phyloP scores from a whole-genome alignment of 2,888 invertebrate genomes.

The Limenitis camilla region DNA sequence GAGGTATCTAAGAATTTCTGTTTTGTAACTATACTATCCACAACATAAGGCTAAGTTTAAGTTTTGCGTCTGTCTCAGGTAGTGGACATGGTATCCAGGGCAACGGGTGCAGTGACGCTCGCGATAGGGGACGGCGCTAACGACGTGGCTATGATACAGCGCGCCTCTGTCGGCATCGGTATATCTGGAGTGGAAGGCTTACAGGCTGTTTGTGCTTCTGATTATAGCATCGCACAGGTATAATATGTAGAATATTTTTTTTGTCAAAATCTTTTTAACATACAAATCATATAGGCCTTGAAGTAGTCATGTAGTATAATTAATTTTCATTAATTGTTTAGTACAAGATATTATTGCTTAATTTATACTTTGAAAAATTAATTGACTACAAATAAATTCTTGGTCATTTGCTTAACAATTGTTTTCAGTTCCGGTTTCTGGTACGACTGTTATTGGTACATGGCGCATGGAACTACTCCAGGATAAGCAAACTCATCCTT shows the following conservation, averaged over 20 bases:
- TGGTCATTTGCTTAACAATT: too few species aligned
- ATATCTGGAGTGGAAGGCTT: slow-evolving; percentile 99
- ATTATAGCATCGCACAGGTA: slow-evolving; percentile 97
- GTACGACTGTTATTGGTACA: slow-evolving; percentile 94
- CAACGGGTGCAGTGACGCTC: slow-evolving; percentile 89
- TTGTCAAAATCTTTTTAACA: too few species aligned
- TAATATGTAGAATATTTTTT: too few species aligned
- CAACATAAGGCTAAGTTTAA: neutral
- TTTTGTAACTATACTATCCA: neutral
- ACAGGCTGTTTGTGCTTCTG: slow-evolving; percentile 98
- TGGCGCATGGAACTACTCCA: slow-evolving; percentile 98
- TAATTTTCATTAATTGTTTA: too few species aligned
- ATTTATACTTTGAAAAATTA: too few species aligned
- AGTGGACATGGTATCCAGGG: slow-evolving; percentile 86
- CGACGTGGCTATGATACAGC: slow-evolving; percentile 98
- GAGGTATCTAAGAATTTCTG: slow-evolving; percentile 68
- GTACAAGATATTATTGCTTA: too few species aligned
- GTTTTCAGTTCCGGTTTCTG: slow-evolving; percentile 90
- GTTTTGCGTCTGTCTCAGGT: slow-evolving; percentile 58
- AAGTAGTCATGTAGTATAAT: too few species aligned
- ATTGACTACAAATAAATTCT: too few species aligned
- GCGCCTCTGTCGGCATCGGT: slow-evolving; percentile 97
- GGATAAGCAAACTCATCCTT: slow-evolving; percentile 97
- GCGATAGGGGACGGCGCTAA: slow-evolving; percentile 98
- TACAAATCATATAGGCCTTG: too few species aligned